phyloP scores from a whole-genome alignment of 2,113 vertebrate genomes.

The Copsychus sechellarum region DNA sequence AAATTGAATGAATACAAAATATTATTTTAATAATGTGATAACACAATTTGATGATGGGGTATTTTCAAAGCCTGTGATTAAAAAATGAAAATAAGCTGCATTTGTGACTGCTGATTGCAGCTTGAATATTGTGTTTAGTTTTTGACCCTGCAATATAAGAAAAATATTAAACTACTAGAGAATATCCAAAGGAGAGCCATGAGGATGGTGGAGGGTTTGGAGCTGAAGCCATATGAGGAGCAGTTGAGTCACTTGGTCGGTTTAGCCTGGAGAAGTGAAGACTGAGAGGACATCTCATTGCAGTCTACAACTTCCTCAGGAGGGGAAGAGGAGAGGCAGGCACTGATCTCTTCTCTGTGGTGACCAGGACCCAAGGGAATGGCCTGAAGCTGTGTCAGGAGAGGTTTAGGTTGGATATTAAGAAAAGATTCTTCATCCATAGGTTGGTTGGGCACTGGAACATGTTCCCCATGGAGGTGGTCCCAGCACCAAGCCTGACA shows the following conservation, averaged over 20 bases:
- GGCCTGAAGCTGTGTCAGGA: neutral
- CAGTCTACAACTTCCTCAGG: rapidly evolving
- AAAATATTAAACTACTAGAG: neutral
- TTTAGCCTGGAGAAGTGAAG: neutral
- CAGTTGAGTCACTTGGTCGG: neutral
- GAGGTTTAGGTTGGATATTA: neutral
- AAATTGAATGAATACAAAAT: neutral
- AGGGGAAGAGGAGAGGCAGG: neutral
- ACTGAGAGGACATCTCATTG: neutral
- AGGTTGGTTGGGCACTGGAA: neutral
- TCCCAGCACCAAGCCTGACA: neutral
- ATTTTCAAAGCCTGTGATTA: neutral
- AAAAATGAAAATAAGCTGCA: neutral
- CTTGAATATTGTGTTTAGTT: neutral
- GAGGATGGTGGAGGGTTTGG: neutral
- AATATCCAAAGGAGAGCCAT: neutral
- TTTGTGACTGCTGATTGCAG: neutral
- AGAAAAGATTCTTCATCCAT: neutral
- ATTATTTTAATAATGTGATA: neutral
- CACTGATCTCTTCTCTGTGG: neutral
- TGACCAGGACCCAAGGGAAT: neutral
- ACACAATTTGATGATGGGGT: neutral
- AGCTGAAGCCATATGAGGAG: neutral
- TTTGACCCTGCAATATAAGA: neutral
- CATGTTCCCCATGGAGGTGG: neutral